phyloP scores from a whole-genome alignment of 2,113 vertebrate genomes.

The Vidua macroura region DNA sequence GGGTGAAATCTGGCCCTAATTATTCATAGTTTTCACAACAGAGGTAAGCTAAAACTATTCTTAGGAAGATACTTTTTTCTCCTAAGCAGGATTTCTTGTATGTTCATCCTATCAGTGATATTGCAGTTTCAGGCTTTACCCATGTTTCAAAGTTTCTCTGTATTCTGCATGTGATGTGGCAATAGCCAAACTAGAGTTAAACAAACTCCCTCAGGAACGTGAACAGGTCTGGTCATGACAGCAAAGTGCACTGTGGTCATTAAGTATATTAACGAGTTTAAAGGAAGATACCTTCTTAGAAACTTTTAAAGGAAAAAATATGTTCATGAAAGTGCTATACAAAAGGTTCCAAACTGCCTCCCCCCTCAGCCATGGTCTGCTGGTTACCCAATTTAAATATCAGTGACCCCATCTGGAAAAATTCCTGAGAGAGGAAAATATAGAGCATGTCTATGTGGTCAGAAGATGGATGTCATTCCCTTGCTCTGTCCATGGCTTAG shows the following conservation, averaged over 20 bases:
- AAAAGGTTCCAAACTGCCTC: neutral
- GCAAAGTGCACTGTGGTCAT: neutral
- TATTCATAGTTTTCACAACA: neutral
- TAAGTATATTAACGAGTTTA: neutral
- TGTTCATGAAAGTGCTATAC: neutral
- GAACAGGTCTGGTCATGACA: neutral
- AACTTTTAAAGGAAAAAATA: neutral
- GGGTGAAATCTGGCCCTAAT: neutral
- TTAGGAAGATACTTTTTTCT: neutral
- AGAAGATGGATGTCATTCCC: conserved; percentile 12
- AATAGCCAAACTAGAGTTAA: neutral
- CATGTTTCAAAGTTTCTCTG: neutral
- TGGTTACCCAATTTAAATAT: neutral
- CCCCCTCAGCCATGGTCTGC: neutral
- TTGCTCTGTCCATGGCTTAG: neutral
- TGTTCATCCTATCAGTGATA: neutral
- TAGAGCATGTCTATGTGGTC: neutral
- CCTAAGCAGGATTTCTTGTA: neutral
- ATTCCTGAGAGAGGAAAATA: neutral
- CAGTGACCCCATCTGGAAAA: neutral
- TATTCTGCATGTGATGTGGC: neutral
- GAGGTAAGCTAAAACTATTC: neutral
- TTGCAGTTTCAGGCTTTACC: neutral
- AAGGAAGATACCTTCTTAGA: neutral
- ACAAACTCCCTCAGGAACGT: neutral